Evolutionary conservation across 53 echinoderm and acorn worm species (phyloP).

Genomic region (Crossaster papposus): DNA sequence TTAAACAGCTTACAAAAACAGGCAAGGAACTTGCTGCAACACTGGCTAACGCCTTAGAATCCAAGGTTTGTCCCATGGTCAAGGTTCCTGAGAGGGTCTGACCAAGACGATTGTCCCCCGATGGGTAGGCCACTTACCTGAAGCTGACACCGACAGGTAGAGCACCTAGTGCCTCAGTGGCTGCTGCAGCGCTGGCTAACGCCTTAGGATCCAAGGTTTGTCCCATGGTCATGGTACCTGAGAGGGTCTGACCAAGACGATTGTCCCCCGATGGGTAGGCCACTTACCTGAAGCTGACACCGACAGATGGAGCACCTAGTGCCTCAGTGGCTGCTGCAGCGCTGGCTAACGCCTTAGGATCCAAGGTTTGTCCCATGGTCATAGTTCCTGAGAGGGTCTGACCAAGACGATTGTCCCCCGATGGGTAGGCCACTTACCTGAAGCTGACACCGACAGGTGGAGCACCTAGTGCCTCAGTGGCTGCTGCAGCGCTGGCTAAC

Average conservation of each 20-base stretch:
- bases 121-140: slow-evolving; percentile 11
- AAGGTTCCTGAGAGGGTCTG: no score
- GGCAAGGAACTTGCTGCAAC: no score
- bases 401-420: slow-evolving; percentile 52
- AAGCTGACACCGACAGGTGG: slow-evolving; percentile 81
- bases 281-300: slow-evolving; percentile 83
- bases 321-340: slow-evolving; percentile 89
- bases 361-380: slow-evolving; percentile 89
- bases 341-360: slow-evolving; percentile 89
- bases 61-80: no score
- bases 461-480: slow-evolving; percentile 84
- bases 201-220: no score
- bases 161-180: no score
- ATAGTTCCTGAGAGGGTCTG: slow-evolving; percentile 82
- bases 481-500: slow-evolving; percentile 84
- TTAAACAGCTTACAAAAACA: no score
- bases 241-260: no score
- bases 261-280: no score
- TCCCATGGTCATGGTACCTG: no score
- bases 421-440: slow-evolving; percentile 58
- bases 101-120: neutral
- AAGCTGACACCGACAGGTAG: no score
- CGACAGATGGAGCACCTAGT: slow-evolving; percentile 81
- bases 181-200: no score
- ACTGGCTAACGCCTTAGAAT: no score